Evolutionary conservation across 2,888 invertebrate species (phyloP), one percentile per base, ranked within the genome.

Genomic region (Monochamus alternatus): DNA sequence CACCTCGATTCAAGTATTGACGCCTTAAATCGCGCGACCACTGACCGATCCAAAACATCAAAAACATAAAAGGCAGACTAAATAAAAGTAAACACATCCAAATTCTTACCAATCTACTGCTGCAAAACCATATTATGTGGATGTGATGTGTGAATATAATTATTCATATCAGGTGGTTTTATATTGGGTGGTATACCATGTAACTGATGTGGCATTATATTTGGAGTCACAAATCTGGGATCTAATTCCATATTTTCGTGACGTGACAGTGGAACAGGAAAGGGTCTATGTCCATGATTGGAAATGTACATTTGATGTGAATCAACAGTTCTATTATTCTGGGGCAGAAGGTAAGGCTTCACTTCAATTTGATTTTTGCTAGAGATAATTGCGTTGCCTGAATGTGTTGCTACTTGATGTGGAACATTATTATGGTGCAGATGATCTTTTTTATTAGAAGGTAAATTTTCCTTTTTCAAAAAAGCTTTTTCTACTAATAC

Each of bases 401-500:
- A 9, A 65, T 58, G 73, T 30, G 78, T 51, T 5, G n/a, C 65
- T 63, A 9, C 22, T 10, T 55, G 60, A 43, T 78, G 75, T n/a
- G 58, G 64, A 22, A 79, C n/a, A 67, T 58, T 75, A 62, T 73
- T 76, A 22, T 67, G 55, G 47, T 75, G 62, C 59, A 63, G 30
- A 38, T 72, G 72, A 43, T 62, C 43, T 59, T 73, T 77, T 52
- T 62, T 72, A 74, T 79, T 67, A 62, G 69, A 73, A 51, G 71
- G 72, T 30, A 62, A 63, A 60, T 31, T 73, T 32, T 69, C 73
- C 32, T 76, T 63, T 30, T 71, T 73, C 12, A 44, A 68, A 44
- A 73, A 64, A 59, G 55, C 22, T 75, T 85, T 87, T 76, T 89
- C 88, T 7, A 88, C 84, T 70, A 89, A 81, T 67, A 88, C 79